Evolutionary conservation across 2,797 vertebrate species (phyloP), one percentile per base, ranked within the genome.

Genomic region (Micromesistius poutassou): DNA sequence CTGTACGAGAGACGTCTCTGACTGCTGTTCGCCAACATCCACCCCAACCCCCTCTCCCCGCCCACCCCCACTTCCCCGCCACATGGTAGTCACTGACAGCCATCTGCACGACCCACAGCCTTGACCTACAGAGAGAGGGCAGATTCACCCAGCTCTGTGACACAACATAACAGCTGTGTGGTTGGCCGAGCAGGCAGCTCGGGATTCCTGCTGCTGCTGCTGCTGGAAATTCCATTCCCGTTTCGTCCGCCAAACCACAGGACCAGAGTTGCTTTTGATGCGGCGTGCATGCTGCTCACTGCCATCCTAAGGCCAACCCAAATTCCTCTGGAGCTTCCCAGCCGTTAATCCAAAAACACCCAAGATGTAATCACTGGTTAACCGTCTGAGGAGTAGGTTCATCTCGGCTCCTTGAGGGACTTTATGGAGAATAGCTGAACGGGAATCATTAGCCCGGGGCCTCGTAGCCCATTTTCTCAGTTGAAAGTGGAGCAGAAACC

Each of bases 401-500:
- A 85, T 77, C 80, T 79, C 4, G 78, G 74, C 82, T 81, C 76
- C 72, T 84, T 80, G 28, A 76, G 42, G 73, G 68, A 76, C 74
- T 82, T 38, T 16, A 75, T 74, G 71, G 84, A 88, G 75, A 89
- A 85, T 74, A 76, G 78, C 72, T 85, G 74, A 82, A 87, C 86
- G 78, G 86, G 87, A 90, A 87, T 77, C 40, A 86, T 82, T 50
- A 72, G 86, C 90, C 87, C 78, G 19, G 30, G 84, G 91, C 74
- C 30, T 28, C 33, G 73, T 86, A 90, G 89, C 87, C 89, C 78
- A 91, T 87, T 90, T 91, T 87, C 84, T 78, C 36, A 46, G 82
- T 12, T 83, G 77, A 89, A 93, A 92, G 82, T 92, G 76, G 90
- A 90, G 81, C 90, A 89, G 83, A 88, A 81, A 86, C 89, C 85